phyloP scores from a whole-genome alignment of 1,140 invertebrate species.

The Bradynema listronoti region DNA sequence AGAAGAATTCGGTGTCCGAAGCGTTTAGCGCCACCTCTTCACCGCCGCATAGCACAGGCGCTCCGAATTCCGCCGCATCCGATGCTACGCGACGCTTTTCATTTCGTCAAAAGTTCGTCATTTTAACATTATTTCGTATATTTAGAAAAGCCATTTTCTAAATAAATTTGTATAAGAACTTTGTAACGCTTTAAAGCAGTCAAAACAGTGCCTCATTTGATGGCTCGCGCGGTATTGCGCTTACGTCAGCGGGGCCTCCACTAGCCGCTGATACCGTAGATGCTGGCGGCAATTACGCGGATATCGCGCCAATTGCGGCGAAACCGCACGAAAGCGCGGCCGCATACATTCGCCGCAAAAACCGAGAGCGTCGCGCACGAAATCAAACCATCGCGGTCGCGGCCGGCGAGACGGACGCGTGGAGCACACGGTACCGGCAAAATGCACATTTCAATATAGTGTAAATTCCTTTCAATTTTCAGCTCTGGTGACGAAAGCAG shows the following conservation, averaged over 20 bases:
- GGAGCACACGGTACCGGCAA: conserved; percentile 1
- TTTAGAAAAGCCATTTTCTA: conserved; percentile 1
- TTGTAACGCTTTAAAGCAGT: not conserved
- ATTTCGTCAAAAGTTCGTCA: not conserved
- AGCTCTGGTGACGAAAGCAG: not conserved
- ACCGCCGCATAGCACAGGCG: conserved; percentile 9
- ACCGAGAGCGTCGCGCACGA: conserved; percentile 48
- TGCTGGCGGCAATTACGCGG: too few species aligned
- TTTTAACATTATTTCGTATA: conserved; percentile 1
- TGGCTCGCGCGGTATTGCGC: too few species aligned
- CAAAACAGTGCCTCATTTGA: too few species aligned
- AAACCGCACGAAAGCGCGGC: conserved; percentile 49
- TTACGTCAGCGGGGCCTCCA: too few species aligned
- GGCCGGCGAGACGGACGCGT: conserved; percentile 39
- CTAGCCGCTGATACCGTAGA: too few species aligned
- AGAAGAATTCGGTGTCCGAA: not conserved
- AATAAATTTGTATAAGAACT: not conserved
- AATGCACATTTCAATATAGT: not conserved
- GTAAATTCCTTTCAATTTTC: not conserved
- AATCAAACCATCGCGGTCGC: conserved; percentile 52
- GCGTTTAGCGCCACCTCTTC: not conserved
- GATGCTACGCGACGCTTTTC: conserved; percentile 5
- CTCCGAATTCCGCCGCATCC: not conserved
- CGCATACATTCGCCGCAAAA: conserved; percentile 54
- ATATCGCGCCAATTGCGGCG: too few species aligned